Percentiles rank a stretch among this genome's conserved stretches.
Conservation (phyloP, 2,888 invertebrate species). For the Drosophila austrosaltans region DNA sequence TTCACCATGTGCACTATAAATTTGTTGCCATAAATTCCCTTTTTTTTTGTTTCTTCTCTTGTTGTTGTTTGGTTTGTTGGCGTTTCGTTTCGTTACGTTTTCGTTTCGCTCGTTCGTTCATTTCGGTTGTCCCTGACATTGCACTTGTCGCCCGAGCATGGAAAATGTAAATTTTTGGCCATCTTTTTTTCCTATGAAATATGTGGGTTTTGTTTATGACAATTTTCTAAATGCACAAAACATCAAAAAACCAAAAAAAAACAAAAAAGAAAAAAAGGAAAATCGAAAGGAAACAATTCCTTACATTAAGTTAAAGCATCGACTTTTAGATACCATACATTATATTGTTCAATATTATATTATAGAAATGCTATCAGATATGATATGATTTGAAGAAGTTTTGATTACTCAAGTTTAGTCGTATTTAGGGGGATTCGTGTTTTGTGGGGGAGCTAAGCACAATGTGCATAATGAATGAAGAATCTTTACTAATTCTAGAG, state of each 20-base stretch:
- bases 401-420: no score
- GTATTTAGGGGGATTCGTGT: no score
- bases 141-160: constrained; percentile 50
- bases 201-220: constrained; percentile 53
- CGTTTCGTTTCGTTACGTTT: constrained; percentile 31
- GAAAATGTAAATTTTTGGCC: constrained; percentile 18
- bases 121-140: constrained; percentile 64
- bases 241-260: background rate
- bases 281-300: constrained; percentile 13
- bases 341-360: background rate
- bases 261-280: background rate
- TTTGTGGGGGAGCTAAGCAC: no score
- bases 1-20: constrained; percentile 65
- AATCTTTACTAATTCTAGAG: no score
- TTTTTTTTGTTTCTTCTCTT: constrained; percentile 19
- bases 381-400: no score
- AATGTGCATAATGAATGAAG: no score
- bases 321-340: background rate
- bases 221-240: constrained; percentile 30
- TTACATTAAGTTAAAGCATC: background rate
- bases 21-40: constrained; percentile 63
- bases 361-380: background rate
- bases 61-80: constrained; percentile 6
- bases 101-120: constrained; percentile 19
- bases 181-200: constrained; percentile 36